Evolutionary conservation across 2,888 invertebrate species (phyloP).

Genomic region (Taphrorychus bicolor): DNA sequence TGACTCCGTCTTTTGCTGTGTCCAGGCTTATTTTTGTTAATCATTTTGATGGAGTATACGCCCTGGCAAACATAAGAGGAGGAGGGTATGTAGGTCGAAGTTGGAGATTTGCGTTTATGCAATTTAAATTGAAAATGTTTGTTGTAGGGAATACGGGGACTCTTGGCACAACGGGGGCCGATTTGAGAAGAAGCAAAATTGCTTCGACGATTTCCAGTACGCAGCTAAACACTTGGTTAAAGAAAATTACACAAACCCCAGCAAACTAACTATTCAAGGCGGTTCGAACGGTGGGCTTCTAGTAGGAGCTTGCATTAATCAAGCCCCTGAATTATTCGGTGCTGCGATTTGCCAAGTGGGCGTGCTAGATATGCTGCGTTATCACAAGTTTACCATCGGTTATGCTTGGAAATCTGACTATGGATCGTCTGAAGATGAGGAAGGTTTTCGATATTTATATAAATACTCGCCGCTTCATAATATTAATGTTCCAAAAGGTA

Average conservation of each 20-base stretch:
- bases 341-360: conserved; percentile 94
- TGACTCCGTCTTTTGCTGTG: conserved; percentile 90
- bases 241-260: conserved; percentile 78
- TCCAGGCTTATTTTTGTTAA: conserved; percentile 88
- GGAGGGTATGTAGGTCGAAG: conserved; percentile 76
- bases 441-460: conserved; percentile 84
- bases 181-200: conserved; percentile 92
- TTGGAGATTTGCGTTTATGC: no score
- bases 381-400: conserved; percentile 98
- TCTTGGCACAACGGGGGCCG: conserved; percentile 96
- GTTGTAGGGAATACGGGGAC: conserved; percentile 90
- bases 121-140: no score
- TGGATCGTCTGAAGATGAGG: conserved; percentile 86
- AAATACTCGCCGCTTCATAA: conserved; percentile 96
- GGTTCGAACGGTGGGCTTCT: conserved; percentile 97
- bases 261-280: conserved; percentile 87
- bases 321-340: conserved; percentile 93
- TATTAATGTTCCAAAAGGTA: conserved; percentile 70
- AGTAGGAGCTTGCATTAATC: conserved; percentile 94
- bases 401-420: conserved; percentile 97
- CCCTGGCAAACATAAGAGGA: conserved; percentile 93
- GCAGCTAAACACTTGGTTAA: conserved; percentile 88
- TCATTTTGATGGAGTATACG: conserved; percentile 86
- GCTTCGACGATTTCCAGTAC: conserved; percentile 94
- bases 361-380: conserved; percentile 96